Evolutionary conservation across 2,113 vertebrate species (phyloP), one percentile per base, ranked within the genome.

Genomic region (Passer montanus): DNA sequence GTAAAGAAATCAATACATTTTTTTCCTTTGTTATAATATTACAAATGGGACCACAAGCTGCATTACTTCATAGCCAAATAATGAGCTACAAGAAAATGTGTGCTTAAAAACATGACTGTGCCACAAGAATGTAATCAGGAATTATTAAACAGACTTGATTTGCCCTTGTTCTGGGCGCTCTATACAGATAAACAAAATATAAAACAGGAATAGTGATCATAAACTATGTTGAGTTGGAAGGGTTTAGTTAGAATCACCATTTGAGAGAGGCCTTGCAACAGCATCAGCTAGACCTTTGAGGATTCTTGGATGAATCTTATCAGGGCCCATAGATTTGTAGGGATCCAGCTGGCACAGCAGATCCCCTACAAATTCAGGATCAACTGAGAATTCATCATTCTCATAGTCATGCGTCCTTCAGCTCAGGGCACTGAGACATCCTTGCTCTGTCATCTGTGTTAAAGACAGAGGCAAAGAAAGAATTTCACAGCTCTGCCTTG

Each of bases 361-460:
- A n/a, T 53, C 13, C 10, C 1, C 0, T 21, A 39, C 7, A 89
- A 53, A 23, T 18, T 59, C 28, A 82, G 19, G 16, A n/a, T 53
- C 11, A 35, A 2, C 11, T 58, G 12, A 15, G 12, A 50, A 41
- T 7, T 27, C 5, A 56, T 44, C 9, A 30, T 67, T 59, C 30
- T 53, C 24, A 17, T 10, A 75, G 13, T 11, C 28, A 47, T 41
- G 17, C 8, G 16, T 75, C 16, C 11, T 82, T 24, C 24, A 60
- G 9, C n/a, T 68, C 24, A 53, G 46, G 46, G 13, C 6, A 39
- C 12, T 30, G 46, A n/a, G 28, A 46, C 0, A 0, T 8, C 39
- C 53, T 75, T 68, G 5, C 3, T 39, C 19, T 33, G 16, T 44
- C 16, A 10, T 44, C 23, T 37, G 23, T 46, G 33, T n/a, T 59